Evolutionary conservation across 2,113 vertebrate species (phyloP).

Genomic region (Cyprinus carpio): DNA sequence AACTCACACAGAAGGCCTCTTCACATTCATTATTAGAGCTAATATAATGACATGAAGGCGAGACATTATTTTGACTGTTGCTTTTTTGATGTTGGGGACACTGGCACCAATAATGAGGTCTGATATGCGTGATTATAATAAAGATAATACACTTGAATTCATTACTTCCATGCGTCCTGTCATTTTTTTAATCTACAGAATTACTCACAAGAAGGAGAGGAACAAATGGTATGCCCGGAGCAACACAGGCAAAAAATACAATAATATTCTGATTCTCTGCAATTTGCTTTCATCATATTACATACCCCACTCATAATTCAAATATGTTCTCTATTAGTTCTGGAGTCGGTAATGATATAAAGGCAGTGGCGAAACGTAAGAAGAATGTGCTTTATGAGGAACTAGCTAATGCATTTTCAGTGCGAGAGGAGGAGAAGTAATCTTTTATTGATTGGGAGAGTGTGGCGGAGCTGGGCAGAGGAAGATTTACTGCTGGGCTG

Average conservation of each 20-base stretch:
- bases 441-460: slow-evolving; percentile 51
- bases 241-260: slow-evolving; percentile 21
- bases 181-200: not conserved
- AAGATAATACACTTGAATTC: slow-evolving; percentile 4
- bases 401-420: slow-evolving; percentile 39
- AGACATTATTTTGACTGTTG: not conserved
- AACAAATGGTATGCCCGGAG: not conserved
- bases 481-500: slow-evolving; percentile 47
- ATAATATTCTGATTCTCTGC: slow-evolving; percentile 29
- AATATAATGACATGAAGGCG: not conserved
- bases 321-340: slow-evolving; percentile 29
- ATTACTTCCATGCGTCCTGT: not conserved
- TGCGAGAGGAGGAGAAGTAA: slow-evolving; percentile 32
- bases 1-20: not conserved
- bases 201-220: not conserved
- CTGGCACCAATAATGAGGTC: slow-evolving; percentile 6
- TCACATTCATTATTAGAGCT: not conserved
- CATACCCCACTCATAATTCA: slow-evolving; percentile 34
- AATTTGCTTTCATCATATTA: slow-evolving; percentile 17
- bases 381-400: slow-evolving; percentile 25
- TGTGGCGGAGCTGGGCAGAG: slow-evolving; percentile 25
- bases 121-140: not conserved
- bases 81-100: not conserved
- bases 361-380: slow-evolving; percentile 33
- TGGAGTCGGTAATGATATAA: slow-evolving; percentile 41